Percentiles rank a stretch among this genome's conserved stretches.
Evolutionary conservation across 2,113 vertebrate species (phyloP).

Genomic region (Hydrochoerus hydrochaeris): DNA sequence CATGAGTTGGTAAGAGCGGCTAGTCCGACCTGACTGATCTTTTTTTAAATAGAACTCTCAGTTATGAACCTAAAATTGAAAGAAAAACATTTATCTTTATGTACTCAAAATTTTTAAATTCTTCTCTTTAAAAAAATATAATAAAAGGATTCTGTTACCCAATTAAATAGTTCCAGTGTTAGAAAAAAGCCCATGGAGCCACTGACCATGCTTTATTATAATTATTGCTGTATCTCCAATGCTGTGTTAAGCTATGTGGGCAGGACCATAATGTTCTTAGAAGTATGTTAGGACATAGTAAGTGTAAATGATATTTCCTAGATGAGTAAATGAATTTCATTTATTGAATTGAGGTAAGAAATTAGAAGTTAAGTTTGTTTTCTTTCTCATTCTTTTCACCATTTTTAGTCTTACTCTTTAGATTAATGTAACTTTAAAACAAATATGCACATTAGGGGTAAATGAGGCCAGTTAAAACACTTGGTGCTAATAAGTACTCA

Average conservation of each 20-base stretch:
- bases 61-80: background rate
- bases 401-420: background rate
- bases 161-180: conserved; percentile 14
- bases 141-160: background rate
- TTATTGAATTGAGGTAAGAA: background rate
- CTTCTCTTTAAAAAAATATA: conserved; percentile 19
- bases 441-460: background rate
- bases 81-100: background rate
- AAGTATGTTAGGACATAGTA: background rate
- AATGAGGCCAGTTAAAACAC: background rate
- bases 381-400: background rate
- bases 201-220: background rate
- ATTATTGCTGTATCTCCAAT: background rate
- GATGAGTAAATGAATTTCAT: background rate
- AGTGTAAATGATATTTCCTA: background rate
- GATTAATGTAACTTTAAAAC: background rate
- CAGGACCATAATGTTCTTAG: background rate
- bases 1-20: background rate
- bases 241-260: background rate
- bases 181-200: background rate
- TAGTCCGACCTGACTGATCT: background rate
- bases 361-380: background rate
- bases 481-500: background rate
- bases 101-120: background rate
- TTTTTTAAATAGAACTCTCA: background rate